Evolutionary conservation across 2,888 invertebrate genomes (phyloP).

Genomic region (Busseola fusca): DNA sequence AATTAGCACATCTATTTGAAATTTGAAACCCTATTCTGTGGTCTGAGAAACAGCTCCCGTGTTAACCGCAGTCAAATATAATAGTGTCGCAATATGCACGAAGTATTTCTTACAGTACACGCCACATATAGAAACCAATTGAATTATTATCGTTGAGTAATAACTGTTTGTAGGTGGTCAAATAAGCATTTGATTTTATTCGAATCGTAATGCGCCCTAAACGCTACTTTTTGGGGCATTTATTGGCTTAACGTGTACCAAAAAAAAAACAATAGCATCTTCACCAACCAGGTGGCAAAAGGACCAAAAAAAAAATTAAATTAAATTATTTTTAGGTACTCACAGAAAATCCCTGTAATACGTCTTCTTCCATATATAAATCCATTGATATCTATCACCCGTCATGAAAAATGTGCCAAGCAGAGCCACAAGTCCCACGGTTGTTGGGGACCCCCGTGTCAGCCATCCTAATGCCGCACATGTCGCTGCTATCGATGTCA

Average conservation of each 20-base stretch:
- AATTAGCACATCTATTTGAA: background rate
- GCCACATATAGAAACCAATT: background rate
- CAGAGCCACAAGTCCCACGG: conserved; percentile 70
- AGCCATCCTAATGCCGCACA: conserved; percentile 74
- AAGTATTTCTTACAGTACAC: conserved; percentile 5
- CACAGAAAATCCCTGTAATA: conserved; percentile 80
- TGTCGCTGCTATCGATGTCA: conserved; percentile 69
- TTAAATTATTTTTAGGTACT: conserved; percentile 63
- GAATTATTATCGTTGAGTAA: background rate
- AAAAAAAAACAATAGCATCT: background rate
- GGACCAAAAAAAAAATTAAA: background rate
- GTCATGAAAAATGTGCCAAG: conserved; percentile 79
- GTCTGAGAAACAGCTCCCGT: conserved; percentile 24
- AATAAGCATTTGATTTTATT: background rate
- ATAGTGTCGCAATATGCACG: conserved; percentile 30
- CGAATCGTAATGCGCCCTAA: background rate
- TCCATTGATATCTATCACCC: conserved; percentile 85
- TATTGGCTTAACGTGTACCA: background rate
- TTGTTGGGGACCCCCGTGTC: conserved; percentile 66
- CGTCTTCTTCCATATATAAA: conserved; percentile 85
- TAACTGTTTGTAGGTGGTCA: background rate
- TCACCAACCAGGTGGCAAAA: background rate
- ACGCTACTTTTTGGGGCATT: background rate
- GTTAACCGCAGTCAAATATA: conserved; percentile 27
- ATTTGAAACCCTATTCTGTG: conserved; percentile 21